These are phyloP conservation scores for Urocyon cinereoargenteus DNA, from an alignment of 2,797 vertebrate species.

Conservation along the genomic window DNA sequence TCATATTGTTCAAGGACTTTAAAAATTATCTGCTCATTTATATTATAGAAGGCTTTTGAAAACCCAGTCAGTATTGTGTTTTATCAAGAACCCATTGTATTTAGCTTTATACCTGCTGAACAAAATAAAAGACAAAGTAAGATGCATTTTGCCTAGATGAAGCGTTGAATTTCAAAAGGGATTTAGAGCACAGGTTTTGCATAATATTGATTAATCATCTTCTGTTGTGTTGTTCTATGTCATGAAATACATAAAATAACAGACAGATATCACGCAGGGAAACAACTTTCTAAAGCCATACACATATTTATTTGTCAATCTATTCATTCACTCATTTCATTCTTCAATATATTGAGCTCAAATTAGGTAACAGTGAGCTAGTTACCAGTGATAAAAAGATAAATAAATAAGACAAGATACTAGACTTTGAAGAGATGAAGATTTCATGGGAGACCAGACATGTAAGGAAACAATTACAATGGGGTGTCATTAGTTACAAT, in stretches of 20 bases:
- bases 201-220: slow-evolving; percentile 66
- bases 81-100: slow-evolving; percentile 19
- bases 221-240: background rate
- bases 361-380: background rate
- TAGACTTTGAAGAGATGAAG: slow-evolving; percentile 32
- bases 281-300: background rate
- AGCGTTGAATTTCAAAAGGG: slow-evolving; percentile 13
- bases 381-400: slow-evolving; percentile 48
- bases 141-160: background rate
- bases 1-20: slow-evolving; percentile 5
- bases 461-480: background rate
- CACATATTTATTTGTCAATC: background rate
- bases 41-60: slow-evolving; percentile 19
- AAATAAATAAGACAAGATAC: background rate
- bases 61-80: slow-evolving; percentile 24
- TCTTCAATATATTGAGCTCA: background rate
- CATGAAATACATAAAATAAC: background rate
- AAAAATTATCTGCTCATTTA: background rate
- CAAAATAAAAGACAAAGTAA: slow-evolving; percentile 60
- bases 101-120: slow-evolving; percentile 32
- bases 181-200: background rate
- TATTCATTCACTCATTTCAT: slow-evolving; percentile 42
- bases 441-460: slow-evolving; percentile 27
- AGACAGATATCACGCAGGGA: background rate
- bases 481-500: background rate